Evolutionary conservation across 2,888 invertebrate species (phyloP), one percentile per base, ranked within the genome.

Genomic region (Laothoe populi): DNA sequence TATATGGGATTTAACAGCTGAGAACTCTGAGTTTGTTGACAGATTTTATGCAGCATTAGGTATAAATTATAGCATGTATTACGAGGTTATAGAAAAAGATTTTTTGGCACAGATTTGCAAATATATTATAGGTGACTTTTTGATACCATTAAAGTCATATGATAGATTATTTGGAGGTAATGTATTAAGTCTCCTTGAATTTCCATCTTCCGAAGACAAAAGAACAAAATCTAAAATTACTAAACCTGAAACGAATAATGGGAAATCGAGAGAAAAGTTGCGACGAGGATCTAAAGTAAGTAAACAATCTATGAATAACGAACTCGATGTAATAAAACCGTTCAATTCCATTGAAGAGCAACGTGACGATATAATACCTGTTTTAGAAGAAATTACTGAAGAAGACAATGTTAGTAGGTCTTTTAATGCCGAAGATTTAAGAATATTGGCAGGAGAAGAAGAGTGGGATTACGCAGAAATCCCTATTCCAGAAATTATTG

Each of bases 51-150:
- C 93, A 2, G 84, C 87, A 7, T 84, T 94, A 70, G 94, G 94
- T 8, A 87, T 95, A 49, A 94, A 94, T 71, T 94, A 94, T 66
- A 92, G 93, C 16, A 87, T 95, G 79, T 94, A 94, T 71, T 95
- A 94, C 73, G 90, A 93, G 68, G 70, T 81, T 0, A 90, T 95
- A 60, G 94, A 95, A 68, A 88, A 92, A 64, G 82, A 91, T 0
- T 90, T 94, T 1, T 70, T 95, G 42, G 93, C 93, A 46, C 87
- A 84, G 67, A 76, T 94, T 61, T 93, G 91, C 60, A 88, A 86
- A 77, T 86, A 93, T 62, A 82, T 93, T 31, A 88, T 93, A 57
- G 93, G 93, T 0, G 91, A 93, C 65, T 83, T 76, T 49, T 38
- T 77, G 1, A 64, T 87, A 63, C 86, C 88, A 2, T 42, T 83